Evolutionary conservation across 2,113 vertebrate species (phyloP).

Genomic region (Rhynchomys soricoides): DNA sequence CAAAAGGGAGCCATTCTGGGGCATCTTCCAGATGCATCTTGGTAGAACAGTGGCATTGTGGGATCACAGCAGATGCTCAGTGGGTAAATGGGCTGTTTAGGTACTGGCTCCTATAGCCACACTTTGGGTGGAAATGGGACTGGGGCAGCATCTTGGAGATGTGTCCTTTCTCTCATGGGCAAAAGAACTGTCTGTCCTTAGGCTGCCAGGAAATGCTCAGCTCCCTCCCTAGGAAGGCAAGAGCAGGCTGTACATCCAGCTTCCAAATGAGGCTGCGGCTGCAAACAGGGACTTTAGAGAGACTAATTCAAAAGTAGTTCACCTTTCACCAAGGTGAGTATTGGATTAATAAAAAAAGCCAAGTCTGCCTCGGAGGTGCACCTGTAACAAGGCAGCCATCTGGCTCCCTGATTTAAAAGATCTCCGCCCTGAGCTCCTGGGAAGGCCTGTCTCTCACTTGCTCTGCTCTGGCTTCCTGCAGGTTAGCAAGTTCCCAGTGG

Average conservation of each 20-base stretch:
- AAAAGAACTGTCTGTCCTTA: background rate
- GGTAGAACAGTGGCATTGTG: background rate
- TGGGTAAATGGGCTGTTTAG: background rate
- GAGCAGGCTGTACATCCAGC: conserved; percentile 1
- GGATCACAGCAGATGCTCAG: background rate
- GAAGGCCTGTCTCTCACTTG: conserved; percentile 72
- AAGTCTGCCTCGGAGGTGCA: conserved; percentile 61
- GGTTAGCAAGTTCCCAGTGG: conserved; percentile 40
- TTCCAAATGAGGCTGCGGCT: conserved; percentile 16
- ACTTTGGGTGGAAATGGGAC: background rate
- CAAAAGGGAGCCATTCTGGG: background rate
- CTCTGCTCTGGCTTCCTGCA: background rate
- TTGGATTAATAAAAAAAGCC: background rate
- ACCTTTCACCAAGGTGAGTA: conserved; percentile 78
- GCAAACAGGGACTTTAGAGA: conserved; percentile 49
- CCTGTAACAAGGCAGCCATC: conserved; percentile 77
- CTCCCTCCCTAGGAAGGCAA: background rate
- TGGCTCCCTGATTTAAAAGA: conserved; percentile 62
- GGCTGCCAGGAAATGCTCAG: background rate
- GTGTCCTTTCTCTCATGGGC: background rate
- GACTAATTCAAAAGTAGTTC: conserved; percentile 53
- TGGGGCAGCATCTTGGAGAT: background rate
- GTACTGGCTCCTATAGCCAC: background rate
- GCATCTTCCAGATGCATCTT: background rate
- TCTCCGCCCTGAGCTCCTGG: conserved; percentile 33